Evolutionary conservation across 2,113 vertebrate genomes (phyloP).

Genomic region (Ptychochromis oligacanthus): DNA sequence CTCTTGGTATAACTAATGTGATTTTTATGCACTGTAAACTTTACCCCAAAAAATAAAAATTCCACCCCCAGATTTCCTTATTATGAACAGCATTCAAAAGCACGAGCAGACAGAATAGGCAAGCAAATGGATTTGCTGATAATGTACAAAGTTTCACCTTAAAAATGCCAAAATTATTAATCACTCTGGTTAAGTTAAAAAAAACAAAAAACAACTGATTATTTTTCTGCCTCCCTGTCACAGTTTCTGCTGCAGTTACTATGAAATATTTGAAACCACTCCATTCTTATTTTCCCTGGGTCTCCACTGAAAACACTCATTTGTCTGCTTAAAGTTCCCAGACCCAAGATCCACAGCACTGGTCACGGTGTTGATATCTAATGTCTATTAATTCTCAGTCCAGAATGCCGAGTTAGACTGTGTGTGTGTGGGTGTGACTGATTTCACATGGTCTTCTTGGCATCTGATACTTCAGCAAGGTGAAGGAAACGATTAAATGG

Average conservation of each 20-base stretch:
- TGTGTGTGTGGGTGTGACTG: slow-evolving; percentile 40
- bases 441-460: slow-evolving; percentile 37
- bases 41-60: neutral
- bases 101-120: neutral
- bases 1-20: neutral
- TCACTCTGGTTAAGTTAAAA: neutral
- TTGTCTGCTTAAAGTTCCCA: neutral
- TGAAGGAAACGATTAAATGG: slow-evolving; percentile 79
- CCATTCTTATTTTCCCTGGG: neutral
- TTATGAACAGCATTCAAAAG: neutral
- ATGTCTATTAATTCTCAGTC: slow-evolving; percentile 45
- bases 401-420: slow-evolving; percentile 35
- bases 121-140: neutral
- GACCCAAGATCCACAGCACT: neutral
- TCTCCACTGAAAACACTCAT: neutral
- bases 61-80: neutral
- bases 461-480: slow-evolving; percentile 61
- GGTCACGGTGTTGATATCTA: slow-evolving; percentile 39
- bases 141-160: neutral
- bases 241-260: neutral
- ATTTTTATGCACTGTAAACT: neutral
- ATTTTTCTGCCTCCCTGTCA: neutral
- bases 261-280: neutral
- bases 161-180: neutral
- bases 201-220: too few species aligned